Conservation (phyloP, 2,113 vertebrate species). For the Xyrauchen texanus region DNA sequence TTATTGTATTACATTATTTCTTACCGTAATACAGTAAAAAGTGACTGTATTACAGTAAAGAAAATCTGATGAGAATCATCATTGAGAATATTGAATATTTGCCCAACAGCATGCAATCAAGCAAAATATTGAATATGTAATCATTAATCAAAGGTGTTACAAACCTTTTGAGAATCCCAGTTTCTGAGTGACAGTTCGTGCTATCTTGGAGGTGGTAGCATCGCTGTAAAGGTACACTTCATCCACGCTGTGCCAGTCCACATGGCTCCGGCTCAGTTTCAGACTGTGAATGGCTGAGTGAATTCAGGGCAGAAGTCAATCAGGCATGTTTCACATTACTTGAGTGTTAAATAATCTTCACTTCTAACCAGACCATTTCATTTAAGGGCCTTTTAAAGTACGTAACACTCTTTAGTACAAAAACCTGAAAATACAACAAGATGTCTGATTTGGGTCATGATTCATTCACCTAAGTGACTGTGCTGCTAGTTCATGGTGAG, state of each 20-base stretch:
- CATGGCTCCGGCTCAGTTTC: constrained; percentile 89
- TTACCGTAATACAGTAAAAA: too few relatives aligned
- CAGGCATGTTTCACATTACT: constrained; percentile 8
- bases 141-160: background rate
- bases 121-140: background rate
- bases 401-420: too few relatives aligned
- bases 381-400: too few relatives aligned
- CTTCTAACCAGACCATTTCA: background rate
- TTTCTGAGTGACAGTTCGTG: constrained; percentile 90
- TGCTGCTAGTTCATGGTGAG: too few relatives aligned
- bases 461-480: too few relatives aligned
- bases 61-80: background rate
- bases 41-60: too few relatives aligned
- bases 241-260: constrained; percentile 94
- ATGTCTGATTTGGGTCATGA: too few relatives aligned
- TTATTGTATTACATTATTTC: too few relatives aligned
- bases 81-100: too few relatives aligned
- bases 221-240: constrained; percentile 96
- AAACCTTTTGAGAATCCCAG: constrained; percentile 95
- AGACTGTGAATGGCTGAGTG: constrained; percentile 84
- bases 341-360: background rate
- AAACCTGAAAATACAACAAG: too few relatives aligned
- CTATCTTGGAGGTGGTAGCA: constrained; percentile 94
- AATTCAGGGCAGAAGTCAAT: constrained; percentile 17
- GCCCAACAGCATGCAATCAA: too few relatives aligned